Evolutionary conservation across 1,140 invertebrate genomes (phyloP), one percentile per base, ranked within the genome.

Genomic region (Drosophila sproati): DNA sequence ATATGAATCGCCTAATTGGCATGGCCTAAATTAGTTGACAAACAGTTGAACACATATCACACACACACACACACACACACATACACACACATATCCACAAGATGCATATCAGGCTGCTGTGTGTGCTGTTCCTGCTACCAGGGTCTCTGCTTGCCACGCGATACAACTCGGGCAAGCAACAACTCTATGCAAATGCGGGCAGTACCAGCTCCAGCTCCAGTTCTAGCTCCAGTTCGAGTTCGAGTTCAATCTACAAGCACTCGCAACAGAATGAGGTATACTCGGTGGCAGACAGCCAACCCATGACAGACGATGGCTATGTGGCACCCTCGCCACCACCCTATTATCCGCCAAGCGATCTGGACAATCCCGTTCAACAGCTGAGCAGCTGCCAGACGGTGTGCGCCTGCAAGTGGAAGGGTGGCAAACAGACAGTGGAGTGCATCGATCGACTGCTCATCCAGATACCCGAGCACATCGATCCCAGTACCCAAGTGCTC

Each of bases 371-470:
- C 5, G 59, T 72, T 45, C 89, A 86, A 41, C 91, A 91, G 41
- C 47, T 89, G 63, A 92, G 91, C 68, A 94, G 93, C 69, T 97
- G 97, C 82, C 96, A 96, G 48, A 94, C 95, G 29, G 95, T 96
- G 78, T 98, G 97, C 92, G 94, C 94, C 70, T 98, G 97, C 93
- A 98, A 98, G 93, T 98, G 98, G 98, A 97, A 98, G 93, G 95
- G 96, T 81, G 97, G 97, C 67, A 98, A 98, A 93, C 96, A 97
- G 82, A 97, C 96, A 29, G 97, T 98, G 28, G 97, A 98, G 93
- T 98, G 97, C 93, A 94, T 95, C 63, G 95, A 97, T 92, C 95
- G 96, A 12, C 95, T 94, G 35, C 94, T 98, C 52, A 97, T 96
- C 73, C 95, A 95, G 43, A 95, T 98, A 67, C 98, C 97, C 1